These are phyloP conservation scores for Epirrita christyi DNA, from an alignment of 2,888 invertebrate species.

Conservation along the genomic window DNA sequence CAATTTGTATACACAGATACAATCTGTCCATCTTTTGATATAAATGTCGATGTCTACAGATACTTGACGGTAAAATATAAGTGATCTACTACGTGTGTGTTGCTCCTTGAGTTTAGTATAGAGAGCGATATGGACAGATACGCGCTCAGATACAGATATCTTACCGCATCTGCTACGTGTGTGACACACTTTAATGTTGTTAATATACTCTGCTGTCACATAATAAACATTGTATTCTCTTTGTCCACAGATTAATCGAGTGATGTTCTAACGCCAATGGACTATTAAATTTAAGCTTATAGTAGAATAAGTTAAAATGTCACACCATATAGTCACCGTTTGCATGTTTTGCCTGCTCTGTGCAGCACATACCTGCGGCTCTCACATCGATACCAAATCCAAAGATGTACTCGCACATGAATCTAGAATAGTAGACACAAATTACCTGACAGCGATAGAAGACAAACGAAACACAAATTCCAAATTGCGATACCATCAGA, in stretches of 20 bases:
- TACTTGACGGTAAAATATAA: too few relatives aligned
- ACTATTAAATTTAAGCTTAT: conserved; percentile 50
- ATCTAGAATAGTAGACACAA: conserved; percentile 46
- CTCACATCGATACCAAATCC: conserved; percentile 83
- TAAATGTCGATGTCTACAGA: too few relatives aligned
- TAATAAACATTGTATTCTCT: conserved; percentile 23
- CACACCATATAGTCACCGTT: conserved; percentile 88
- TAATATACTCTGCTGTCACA: too few relatives aligned
- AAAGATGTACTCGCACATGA: conserved; percentile 54
- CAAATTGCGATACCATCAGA: conserved; percentile 58
- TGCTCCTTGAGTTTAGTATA: too few relatives aligned
- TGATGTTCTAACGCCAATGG: conserved; percentile 41
- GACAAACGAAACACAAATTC: conserved; percentile 54
- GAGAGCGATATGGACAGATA: too few relatives aligned
- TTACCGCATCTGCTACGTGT: too few relatives aligned
- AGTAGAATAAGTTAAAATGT: conserved; percentile 59
- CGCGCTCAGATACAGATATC: too few relatives aligned
- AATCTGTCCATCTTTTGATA: too few relatives aligned
- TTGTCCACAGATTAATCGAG: conserved; percentile 54
- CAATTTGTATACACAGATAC: too few relatives aligned
- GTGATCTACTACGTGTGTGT: too few relatives aligned
- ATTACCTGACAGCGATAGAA: conserved; percentile 49
- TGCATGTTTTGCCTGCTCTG: conserved; percentile 93
- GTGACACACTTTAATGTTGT: too few relatives aligned
- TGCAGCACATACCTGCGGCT: conserved; percentile 91